Conservation (phyloP, 2,797 vertebrate species). For the Sebastes vulpes region DNA sequence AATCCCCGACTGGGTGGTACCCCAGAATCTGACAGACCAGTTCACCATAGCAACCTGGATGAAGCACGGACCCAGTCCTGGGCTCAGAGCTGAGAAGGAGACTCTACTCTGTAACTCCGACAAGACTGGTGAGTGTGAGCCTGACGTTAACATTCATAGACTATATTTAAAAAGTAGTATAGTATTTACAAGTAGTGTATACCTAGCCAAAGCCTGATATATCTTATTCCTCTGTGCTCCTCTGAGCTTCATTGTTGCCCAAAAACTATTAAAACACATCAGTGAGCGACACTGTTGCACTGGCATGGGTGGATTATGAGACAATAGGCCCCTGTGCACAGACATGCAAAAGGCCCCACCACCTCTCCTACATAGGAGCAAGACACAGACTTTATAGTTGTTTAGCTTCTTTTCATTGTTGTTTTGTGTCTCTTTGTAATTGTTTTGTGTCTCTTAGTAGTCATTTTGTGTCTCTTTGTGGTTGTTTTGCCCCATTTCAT, state of each 20-base stretch:
- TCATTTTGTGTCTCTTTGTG: too few species aligned
- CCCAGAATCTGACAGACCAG: conserved; percentile 96
- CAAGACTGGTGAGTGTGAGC: conserved; percentile 91
- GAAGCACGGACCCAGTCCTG: conserved; percentile 96
- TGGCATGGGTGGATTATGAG: too few species aligned
- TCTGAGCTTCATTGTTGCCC: background rate
- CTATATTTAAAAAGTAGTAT: background rate
- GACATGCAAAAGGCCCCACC: too few species aligned
- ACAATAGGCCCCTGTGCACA: too few species aligned
- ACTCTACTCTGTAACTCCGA: conserved; percentile 98
- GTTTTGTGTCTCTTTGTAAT: too few species aligned
- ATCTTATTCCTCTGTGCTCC: background rate
- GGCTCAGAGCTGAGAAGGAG: conserved; percentile 95
- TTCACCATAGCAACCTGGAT: conserved; percentile 98
- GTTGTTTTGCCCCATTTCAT: too few species aligned
- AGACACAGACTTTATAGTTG: too few species aligned
- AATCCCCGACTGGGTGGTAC: conserved; percentile 94
- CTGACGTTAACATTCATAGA: background rate
- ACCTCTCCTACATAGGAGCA: too few species aligned
- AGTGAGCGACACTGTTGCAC: too few species aligned
- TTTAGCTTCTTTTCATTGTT: too few species aligned
- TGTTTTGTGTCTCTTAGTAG: too few species aligned
- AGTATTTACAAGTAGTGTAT: background rate
- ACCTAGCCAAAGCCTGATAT: background rate
- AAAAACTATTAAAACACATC: background rate